These are phyloP conservation scores for Pseudococcus viburni DNA, from an alignment of 2,888 invertebrate genomes.

Conservation along the genomic window DNA sequence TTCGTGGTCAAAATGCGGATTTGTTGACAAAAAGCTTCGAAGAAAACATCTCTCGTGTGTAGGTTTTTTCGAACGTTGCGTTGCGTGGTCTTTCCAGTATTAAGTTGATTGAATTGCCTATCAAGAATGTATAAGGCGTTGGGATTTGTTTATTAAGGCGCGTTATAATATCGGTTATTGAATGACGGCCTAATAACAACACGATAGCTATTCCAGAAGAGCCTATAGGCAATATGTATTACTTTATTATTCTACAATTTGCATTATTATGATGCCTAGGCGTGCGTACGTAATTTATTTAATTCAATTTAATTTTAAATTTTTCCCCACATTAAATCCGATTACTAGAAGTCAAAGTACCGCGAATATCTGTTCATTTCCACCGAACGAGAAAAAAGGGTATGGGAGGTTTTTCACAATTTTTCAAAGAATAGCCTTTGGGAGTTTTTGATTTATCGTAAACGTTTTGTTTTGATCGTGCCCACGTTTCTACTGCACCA, in stretches of 20 bases:
- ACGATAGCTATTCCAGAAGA: no score
- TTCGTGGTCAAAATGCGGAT: neutral
- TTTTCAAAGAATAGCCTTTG: neutral
- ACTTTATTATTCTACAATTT: no score
- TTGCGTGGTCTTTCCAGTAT: neutral
- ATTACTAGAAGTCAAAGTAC: no score
- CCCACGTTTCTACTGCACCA: neutral
- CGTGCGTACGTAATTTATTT: neutral
- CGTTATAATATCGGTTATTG: no score
- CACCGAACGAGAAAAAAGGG: no score
- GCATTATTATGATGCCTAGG: neutral
- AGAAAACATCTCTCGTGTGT: neutral
- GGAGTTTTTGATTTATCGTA: neutral
- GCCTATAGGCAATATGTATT: no score
- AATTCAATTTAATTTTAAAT: no score
- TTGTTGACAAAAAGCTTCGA: neutral
- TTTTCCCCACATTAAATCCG: neutral
- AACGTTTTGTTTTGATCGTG: neutral
- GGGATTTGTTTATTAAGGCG: neutral
- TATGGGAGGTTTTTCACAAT: neutral
- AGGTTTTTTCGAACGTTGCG: neutral
- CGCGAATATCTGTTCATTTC: no score
- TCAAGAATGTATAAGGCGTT: neutral
- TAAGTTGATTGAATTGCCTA: slow-evolving; percentile 11
- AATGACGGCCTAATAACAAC: no score